Conservation (phyloP, 2,797 vertebrate species). For the Sandelia bainsii region DNA sequence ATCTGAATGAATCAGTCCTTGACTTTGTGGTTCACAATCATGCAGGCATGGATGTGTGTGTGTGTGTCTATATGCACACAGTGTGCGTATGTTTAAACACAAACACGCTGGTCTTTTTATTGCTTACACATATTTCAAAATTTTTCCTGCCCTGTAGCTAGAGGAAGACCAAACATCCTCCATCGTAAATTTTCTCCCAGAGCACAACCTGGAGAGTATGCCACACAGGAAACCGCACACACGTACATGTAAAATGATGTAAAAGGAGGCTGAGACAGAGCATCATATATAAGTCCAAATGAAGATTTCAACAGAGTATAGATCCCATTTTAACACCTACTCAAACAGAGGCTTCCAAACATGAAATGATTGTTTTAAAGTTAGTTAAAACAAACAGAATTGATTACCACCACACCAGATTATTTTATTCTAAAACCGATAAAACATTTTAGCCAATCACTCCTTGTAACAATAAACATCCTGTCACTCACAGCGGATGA, state of each 20-base stretch:
- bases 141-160: constrained; percentile 77
- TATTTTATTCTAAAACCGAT: background rate
- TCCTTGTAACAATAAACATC: constrained; percentile 38
- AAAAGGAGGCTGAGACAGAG: constrained; percentile 10
- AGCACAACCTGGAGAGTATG: constrained; percentile 67
- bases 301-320: constrained; percentile 23
- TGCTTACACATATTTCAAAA: constrained; percentile 83
- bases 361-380: background rate
- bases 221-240: constrained; percentile 70
- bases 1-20: constrained; percentile 29
- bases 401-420: background rate
- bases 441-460: background rate
- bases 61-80: constrained; percentile 15
- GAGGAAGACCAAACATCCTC: constrained; percentile 82
- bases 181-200: constrained; percentile 77
- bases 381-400: background rate
- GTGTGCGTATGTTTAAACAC: constrained; percentile 68
- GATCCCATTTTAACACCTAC: constrained; percentile 18
- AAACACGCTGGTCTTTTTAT: constrained; percentile 76
- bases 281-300: constrained; percentile 44
- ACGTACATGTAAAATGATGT: constrained; percentile 32
- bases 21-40: constrained; percentile 19
- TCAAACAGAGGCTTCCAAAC: constrained; percentile 7
- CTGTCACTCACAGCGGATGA: constrained; percentile 40
- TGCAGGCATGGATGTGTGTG: constrained; percentile 13